Evolutionary conservation across 2,797 vertebrate species (phyloP).

Genomic region (Danionella dracula): DNA sequence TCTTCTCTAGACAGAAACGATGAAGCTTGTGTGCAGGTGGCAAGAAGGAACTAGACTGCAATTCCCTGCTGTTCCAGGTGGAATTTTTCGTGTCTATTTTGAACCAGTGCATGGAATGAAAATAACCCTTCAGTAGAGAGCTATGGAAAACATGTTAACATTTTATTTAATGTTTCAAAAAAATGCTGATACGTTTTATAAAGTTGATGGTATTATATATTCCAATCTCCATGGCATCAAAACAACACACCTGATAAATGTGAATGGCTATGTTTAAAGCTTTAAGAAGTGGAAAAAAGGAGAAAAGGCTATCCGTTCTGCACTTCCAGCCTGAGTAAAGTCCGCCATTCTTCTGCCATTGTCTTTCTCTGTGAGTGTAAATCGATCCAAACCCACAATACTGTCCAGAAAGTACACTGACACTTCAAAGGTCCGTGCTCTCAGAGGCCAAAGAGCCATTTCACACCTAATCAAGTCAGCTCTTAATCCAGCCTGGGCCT

Average conservation of each 20-base stretch:
- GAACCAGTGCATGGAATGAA: not conserved
- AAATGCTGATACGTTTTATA: no score
- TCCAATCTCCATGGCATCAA: no score
- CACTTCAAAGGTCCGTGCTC: conserved; percentile 34
- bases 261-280: not conserved
- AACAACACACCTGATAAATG: not conserved
- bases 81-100: not conserved
- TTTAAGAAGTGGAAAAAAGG: no score
- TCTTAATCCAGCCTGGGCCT: conserved; percentile 40
- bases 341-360: not conserved
- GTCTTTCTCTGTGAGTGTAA: conserved; percentile 10
- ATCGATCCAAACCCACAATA: conserved; percentile 30
- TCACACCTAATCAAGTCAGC: conserved; percentile 44
- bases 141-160: not conserved
- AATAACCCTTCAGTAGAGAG: not conserved
- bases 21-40: not conserved
- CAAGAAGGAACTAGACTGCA: not conserved
- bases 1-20: not conserved
- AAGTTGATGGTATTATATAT: no score
- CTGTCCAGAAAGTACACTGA: conserved; percentile 18
- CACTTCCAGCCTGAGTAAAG: not conserved
- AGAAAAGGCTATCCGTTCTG: not conserved
- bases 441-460: conserved; percentile 33
- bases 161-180: no score
- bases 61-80: not conserved